Base-by-base conservation (phyloP, 2,888 invertebrate species). In the Megaustenia siamemsis region DNA sequence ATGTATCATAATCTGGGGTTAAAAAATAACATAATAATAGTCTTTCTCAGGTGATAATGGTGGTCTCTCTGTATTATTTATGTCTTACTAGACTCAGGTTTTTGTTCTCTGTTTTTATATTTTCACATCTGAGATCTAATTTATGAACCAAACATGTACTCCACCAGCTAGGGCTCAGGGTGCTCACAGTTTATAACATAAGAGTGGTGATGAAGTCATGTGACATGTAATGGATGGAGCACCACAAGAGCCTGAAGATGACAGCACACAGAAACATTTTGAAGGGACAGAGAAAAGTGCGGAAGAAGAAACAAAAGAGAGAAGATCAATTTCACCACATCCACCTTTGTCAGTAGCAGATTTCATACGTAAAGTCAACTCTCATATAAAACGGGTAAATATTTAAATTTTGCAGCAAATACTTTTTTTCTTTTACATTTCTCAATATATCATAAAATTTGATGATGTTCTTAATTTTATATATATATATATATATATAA, bases 151-250 rank as follows among this genome's bases (percentile, higher is more conserved):
- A 45, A 12, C 12, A 45, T 45, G 6, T 45, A 10, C 45, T 45
- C 21, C 3, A 53, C 53, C 53, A 53, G 53, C 21, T 15, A 18
- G 53, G 15, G 43, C 75, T 2, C 21, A 28, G 28, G 8, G 32
- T 45, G 43, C 40, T n/a, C 3, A 49, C 45, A 32, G 73, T 49
- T 73, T 10, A 73, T 32, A 73, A 0, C 73, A 73, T n/a, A 35
- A 1, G 49, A n/a, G 38, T 63, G 40, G 40, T 77, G 77, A 45
- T 60, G 73, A 68, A 38, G 38, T 49, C 49, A 49, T 73, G 32
- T 73, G 40, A 77, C 82, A 63, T 82, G 76, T 75, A 24, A 82
- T 82, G 82, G 82, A 82, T 82, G 82, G 82, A 82, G 82, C 35
- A 76, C 35, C 76, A 82, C 75, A 75, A 38, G 66, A 82, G 76